Evolutionary conservation across 2,113 vertebrate genomes (phyloP).

Genomic region (Jaculus jaculus): DNA sequence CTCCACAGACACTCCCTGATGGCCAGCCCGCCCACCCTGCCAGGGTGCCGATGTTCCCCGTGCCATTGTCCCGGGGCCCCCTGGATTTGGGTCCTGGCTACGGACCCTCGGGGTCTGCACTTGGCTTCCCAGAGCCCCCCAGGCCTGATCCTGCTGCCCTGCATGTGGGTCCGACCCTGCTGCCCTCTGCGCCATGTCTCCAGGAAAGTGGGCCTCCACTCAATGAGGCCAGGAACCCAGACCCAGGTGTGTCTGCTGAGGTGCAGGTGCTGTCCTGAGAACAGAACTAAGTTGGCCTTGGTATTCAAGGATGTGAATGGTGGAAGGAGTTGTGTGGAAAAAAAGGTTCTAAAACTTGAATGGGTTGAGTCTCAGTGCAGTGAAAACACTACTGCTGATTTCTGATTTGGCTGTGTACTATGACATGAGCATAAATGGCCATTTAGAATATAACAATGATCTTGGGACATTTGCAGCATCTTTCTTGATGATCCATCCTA

Average conservation of each 20-base stretch:
- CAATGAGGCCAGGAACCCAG: slow-evolving; percentile 79
- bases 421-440: rapidly evolving
- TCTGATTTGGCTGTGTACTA: too few relatives aligned
- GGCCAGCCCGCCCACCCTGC: slow-evolving; percentile 67
- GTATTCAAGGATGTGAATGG: rapidly evolving
- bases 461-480: rapidly evolving
- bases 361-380: not conserved
- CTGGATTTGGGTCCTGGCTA: slow-evolving; percentile 69
- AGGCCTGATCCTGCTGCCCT: slow-evolving; percentile 80
- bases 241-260: slow-evolving; percentile 79
- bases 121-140: slow-evolving; percentile 81
- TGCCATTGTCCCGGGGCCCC: slow-evolving; percentile 76
- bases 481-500: not conserved
- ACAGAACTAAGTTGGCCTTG: not conserved
- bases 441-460: not conserved
- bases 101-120: slow-evolving; percentile 56
- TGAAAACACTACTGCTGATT: not conserved
- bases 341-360: too few relatives aligned
- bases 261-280: not conserved
- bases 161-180: slow-evolving; percentile 80
- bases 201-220: slow-evolving; percentile 64
- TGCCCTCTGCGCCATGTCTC: slow-evolving; percentile 70
- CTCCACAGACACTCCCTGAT: slow-evolving; percentile 87
- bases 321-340: not conserved
- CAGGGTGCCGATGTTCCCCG: slow-evolving; percentile 86